Evolutionary conservation across 1,140 invertebrate species (phyloP), one percentile per base, ranked within the genome.

Genomic region (Diabrotica virgifera): DNA sequence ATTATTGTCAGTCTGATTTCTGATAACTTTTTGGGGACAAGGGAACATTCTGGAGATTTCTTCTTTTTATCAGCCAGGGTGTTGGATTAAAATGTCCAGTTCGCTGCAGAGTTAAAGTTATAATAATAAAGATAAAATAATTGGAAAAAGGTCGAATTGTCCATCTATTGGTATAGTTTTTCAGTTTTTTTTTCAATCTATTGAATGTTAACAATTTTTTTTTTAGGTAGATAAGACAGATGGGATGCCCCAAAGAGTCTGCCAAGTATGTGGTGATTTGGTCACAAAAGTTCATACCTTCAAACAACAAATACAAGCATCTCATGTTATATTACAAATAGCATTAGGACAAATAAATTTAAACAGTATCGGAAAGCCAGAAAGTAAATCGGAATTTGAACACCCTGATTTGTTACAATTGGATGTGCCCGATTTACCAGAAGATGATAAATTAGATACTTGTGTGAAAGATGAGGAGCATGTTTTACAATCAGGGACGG

Each of bases 161-260:
- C 24, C 4, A 24, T 4, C 24, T 24, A 24, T 24, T 24, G 24
- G 1, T 4, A 24, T 24, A 24, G 24, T 24, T 24, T 24, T 24
- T 24, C 24, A 24, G 24, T 24, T 24, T 24, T 24, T 24, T 24
- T 24, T 24, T n/a, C n/a, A 24, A 24, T 24, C 24, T 24, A 24
- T 24, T 24, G 24, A 24, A 24, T 24, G 1, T 24, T 24, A 24
- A 24, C 24, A 24, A 24, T 24, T 24, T 24, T 24, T 24, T 24
- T 62, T 62, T 6, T 52, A 62, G 60, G 14, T 62, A 2, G 36
- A 53, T 54, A 50, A 62, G 12, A 37, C n/a, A 9, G 60, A 62
- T 53, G 60, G 52, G 7, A n/a, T 62, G 12, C 60, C 60, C 14
- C 13, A 11, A 7, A 62, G 37, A 14, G 12, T 62, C 36, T 62